Percentiles rank a stretch among this genome's conserved stretches.
phyloP scores from a whole-genome alignment of 92 coral and sea anemone species.

The Phymanthus crucifer region DNA sequence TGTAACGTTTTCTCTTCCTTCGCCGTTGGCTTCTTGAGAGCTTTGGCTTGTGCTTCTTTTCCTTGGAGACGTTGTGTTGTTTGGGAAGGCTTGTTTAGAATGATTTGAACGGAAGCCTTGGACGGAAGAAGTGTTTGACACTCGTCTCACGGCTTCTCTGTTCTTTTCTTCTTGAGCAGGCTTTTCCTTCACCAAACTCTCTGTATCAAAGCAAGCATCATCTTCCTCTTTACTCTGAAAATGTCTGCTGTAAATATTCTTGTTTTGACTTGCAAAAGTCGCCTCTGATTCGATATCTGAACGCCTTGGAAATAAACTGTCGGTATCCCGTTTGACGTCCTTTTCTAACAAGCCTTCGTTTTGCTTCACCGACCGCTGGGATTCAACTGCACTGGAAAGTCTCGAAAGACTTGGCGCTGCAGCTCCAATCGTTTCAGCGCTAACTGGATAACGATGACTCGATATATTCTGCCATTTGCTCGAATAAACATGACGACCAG shows the following conservation, averaged over 20 bases:
- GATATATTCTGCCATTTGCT: not conserved
- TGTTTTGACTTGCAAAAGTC: not conserved
- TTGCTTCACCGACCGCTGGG: not conserved
- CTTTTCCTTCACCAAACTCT: not conserved
- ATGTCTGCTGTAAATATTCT: slow-evolving; percentile 32
- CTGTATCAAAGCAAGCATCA: not conserved
- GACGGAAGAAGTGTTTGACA: slow-evolving; percentile 3
- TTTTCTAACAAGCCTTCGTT: not conserved
- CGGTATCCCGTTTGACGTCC: not conserved
- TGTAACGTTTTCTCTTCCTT: not conserved
- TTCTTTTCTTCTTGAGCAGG: not conserved
- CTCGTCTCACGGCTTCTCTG: not conserved
- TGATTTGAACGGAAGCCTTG: not conserved
- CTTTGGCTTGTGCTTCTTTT: slow-evolving; percentile 1
- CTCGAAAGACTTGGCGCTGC: not conserved
- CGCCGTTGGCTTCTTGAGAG: not conserved
- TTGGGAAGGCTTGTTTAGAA: not conserved
- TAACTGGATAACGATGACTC: not conserved
- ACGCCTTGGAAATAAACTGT: not conserved
- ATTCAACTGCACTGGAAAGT: not conserved
- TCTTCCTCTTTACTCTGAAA: slow-evolving; percentile 7
- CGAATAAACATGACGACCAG: not conserved
- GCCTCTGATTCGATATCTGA: not conserved
- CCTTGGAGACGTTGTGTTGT: not conserved
- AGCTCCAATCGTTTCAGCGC: not conserved